Base-by-base conservation (phyloP, 2,113 vertebrate genomes). In the Mobula hypostoma region DNA sequence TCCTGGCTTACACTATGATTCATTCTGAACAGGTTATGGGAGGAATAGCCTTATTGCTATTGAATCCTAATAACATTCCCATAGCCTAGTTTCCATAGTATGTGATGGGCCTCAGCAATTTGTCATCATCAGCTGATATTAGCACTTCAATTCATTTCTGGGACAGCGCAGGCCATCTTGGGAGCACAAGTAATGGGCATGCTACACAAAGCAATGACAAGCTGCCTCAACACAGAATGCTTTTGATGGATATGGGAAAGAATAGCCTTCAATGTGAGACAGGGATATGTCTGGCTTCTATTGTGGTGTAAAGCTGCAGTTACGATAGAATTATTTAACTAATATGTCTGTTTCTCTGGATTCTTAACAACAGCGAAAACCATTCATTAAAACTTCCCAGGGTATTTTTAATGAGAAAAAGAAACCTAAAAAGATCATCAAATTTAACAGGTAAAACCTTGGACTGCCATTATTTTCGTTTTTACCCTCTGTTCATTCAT, bases 91-190 rank as follows among this genome's bases (percentile, higher is more conserved):
- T 70, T 92, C 90, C 36, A 72, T 27, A 72, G 90, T 58, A 72
- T n/a, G 24, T 72, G 19, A 72, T 72, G 90, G 36, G 40, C 66
- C 68, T 72, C 90, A 72, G 90, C 90, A 92, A 92, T 66, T 92
- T 92, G 63, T 92, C 90, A 72, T 92, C 90, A 72, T 92, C 90
- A 72, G 90, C 90, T 92, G 90, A 92, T 66, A 92, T 92, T 92
- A 92, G 68, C 90, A 36, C 66, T 92, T 92, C 90, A 92, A 74
- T 92, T 92, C 61, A 92, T 92, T 92, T 72, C 90, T 72, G 63
- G 90, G 90, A 92, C 90, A 72, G 90, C 83, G n/a, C 83, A 87
- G 83, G 58, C 56, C 83, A 87, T 21, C 32, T 14, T 48, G 90
- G 66, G 63, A 72, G 90, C 68, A 72, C 90, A 70, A 72, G 36